Percentiles rank a stretch among this genome's conserved stretches.
Conservation (phyloP, 2,113 vertebrate species). For the Lanius ludovicianus region DNA sequence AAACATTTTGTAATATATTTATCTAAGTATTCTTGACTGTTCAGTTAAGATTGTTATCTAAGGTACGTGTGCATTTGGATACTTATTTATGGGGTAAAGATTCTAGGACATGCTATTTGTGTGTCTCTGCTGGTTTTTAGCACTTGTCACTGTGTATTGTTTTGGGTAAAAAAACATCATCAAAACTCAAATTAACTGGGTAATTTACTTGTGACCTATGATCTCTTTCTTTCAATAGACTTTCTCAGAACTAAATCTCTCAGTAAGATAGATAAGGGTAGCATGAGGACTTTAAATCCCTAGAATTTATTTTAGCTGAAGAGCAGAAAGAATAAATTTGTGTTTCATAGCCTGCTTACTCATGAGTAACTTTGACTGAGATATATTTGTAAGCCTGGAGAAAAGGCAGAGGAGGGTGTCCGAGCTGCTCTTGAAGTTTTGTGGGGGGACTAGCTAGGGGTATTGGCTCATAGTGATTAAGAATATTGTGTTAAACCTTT, state of each 20-base stretch:
- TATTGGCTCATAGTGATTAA: neutral
- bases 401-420: neutral
- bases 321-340: neutral
- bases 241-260: slow-evolving; percentile 4
- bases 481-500: neutral
- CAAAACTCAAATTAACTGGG: neutral
- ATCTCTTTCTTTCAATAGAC: neutral
- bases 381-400: neutral
- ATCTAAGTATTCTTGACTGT: neutral
- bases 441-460: neutral
- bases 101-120: neutral
- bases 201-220: neutral
- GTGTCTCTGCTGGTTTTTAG: neutral
- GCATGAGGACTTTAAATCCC: neutral
- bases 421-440: slow-evolving; percentile 10
- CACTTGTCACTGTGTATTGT: neutral
- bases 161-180: neutral
- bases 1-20: neutral
- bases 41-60: neutral
- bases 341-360: neutral
- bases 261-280: neutral
- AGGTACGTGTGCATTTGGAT: neutral
- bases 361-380: neutral
- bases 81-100: neutral
- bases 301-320: neutral